Percentiles rank a stretch among this genome's conserved stretches.
Evolutionary conservation across 2,888 invertebrate genomes (phyloP).

Genomic region (Tetheella fluctuosa): DNA sequence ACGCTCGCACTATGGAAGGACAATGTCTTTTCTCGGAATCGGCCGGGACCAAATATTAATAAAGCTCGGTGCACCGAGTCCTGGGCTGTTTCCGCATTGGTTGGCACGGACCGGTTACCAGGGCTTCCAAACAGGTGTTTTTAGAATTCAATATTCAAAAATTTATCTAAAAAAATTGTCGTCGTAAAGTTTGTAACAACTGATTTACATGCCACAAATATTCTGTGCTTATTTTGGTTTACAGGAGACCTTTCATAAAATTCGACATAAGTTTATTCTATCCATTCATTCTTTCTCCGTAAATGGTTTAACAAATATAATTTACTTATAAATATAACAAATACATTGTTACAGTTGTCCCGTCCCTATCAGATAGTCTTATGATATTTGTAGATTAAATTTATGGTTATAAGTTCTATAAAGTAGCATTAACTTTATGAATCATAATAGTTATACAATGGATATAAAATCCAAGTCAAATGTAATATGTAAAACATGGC

Average conservation of each 20-base stretch:
- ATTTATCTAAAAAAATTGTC: not conserved
- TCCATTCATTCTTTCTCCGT: not conserved
- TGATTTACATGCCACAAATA: not conserved
- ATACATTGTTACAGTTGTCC: too few relatives aligned
- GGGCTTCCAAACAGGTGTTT: conserved; percentile 5
- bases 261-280: not conserved
- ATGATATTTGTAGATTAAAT: too few relatives aligned
- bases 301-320: not conserved
- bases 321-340: not conserved
- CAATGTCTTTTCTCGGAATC: conserved; percentile 75
- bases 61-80: conserved; percentile 43
- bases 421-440: too few relatives aligned
- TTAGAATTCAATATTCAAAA: not conserved
- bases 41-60: conserved; percentile 63
- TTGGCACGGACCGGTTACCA: conserved; percentile 13
- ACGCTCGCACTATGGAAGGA: conserved; percentile 60
- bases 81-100: conserved; percentile 55
- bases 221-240: not conserved
- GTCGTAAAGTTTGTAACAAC: conserved; percentile 4
- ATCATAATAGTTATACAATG: too few relatives aligned
- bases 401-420: too few relatives aligned
- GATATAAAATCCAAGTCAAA: too few relatives aligned
- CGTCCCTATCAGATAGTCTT: too few relatives aligned
- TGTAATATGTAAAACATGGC: too few relatives aligned
- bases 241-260: not conserved